Base-by-base conservation (phyloP, 2,797 vertebrate genomes). In the Betta splendens region DNA sequence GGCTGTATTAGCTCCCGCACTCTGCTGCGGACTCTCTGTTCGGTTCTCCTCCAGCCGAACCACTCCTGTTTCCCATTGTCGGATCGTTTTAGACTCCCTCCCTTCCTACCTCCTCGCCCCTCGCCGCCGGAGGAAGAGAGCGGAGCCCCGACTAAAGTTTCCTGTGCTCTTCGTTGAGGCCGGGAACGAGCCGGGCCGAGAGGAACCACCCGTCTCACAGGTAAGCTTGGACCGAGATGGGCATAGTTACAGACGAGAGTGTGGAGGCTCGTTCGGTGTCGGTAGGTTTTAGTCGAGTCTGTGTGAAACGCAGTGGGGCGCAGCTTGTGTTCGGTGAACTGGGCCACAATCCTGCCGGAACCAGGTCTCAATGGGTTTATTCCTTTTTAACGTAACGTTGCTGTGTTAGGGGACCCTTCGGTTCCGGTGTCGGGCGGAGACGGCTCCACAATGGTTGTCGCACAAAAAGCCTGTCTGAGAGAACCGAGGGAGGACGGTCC, bases 101-200 rank as follows among this genome's bases (percentile, higher is more conserved):
- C 51, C 21, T 39, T 36, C 39, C 25, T 23, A n/a, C 22, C 26
- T 7, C 43, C 39, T 26, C 38, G 29, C 38, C 16, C n/a, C 51
- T 11, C 57, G 57, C 54, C 55, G 2, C 53, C 60, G 52, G 31
- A 55, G 65, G 52, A 72, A 54, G 40, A 50, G 35, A 50, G 9
- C 65, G 36, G 57, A 59, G 63, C 73, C 67, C 37, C 55, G 52
- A 61, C 21, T 65, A 59, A 87, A 87, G 60, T 81, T 87, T 85
- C 58, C 29, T 51, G 23, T 40, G 4, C 43, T 33, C 32, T 32
- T 47, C 52, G 51, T 16, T 45, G 61, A 31, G 8, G 15, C 22
- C 1, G 56, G 45, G 29, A 26, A 9, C 1, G 11, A 23, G 3
- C 43, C 16, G 68, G 32, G 22, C 63, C 47, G 60, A 35, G 26